Evolutionary conservation across 2,113 vertebrate genomes (phyloP).

Genomic region (Leucosticte australis): DNA sequence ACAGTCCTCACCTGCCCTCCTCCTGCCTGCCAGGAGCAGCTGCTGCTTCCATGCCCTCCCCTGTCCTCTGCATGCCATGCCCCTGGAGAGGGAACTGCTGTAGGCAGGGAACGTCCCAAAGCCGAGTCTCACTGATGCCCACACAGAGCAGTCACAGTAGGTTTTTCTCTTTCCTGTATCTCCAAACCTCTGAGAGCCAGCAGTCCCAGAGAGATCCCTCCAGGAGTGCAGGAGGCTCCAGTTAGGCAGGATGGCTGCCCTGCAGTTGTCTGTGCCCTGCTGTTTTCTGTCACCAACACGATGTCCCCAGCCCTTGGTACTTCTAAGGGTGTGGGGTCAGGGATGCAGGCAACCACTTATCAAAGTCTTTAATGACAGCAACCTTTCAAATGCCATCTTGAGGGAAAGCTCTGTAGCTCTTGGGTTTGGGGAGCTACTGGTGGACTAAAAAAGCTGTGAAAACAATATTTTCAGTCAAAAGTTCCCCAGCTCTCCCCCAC

Average conservation of each 20-base stretch:
- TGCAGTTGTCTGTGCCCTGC: neutral
- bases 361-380: neutral
- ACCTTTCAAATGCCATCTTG: neutral
- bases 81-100: neutral
- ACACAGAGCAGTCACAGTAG: fast-evolving
- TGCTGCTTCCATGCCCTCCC: neutral
- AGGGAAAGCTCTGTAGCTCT: neutral
- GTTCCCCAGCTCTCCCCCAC: neutral
- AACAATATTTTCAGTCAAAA: neutral
- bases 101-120: neutral
- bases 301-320: neutral
- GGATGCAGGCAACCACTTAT: neutral
- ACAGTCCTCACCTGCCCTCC: neutral
- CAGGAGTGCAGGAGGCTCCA: neutral
- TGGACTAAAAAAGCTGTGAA: neutral
- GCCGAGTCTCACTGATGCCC: fast-evolving
- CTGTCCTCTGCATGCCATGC: neutral
- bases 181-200: neutral
- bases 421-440: neutral
- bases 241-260: neutral
- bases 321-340: neutral
- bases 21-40: neutral
- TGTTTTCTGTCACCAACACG: neutral
- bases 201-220: neutral
- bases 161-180: neutral